Conservation (phyloP, 1,140 invertebrate genomes). For the Rhyacophila brunnea region DNA sequence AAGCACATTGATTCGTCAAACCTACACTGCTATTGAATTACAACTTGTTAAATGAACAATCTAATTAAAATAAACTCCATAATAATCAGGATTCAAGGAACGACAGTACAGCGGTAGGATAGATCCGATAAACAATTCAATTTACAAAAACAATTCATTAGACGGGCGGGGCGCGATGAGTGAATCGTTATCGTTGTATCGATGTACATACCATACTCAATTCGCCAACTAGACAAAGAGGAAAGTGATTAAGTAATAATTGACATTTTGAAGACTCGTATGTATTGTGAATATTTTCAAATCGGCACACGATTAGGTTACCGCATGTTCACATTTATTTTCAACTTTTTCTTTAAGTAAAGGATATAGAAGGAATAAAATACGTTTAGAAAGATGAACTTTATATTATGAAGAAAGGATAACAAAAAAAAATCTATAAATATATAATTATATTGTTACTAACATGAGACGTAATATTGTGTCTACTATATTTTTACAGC, state of each 20-base stretch:
- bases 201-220: neutral
- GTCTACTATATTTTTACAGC: slow-evolving; percentile 27
- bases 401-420: neutral
- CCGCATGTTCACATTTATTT: slow-evolving; percentile 1
- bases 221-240: neutral
- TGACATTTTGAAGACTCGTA: neutral
- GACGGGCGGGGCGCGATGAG: neutral
- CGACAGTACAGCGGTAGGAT: no score
- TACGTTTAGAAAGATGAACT: slow-evolving; percentile 4
- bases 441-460: slow-evolving; percentile 27
- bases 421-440: neutral
- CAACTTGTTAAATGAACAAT: no score
- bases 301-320: slow-evolving; percentile 2
- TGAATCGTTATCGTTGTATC: neutral
- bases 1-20: no score
- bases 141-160: no score
- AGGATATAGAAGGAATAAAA: slow-evolving; percentile 7
- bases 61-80: no score
- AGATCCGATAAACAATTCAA: no score
- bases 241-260: no score
- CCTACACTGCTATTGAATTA: no score
- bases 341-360: slow-evolving; percentile 5
- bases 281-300: neutral
- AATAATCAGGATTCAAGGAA: no score
- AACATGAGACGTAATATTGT: slow-evolving; percentile 31